Evolutionary conservation across 2,113 vertebrate species (phyloP).

Genomic region (Melospiza georgiana): DNA sequence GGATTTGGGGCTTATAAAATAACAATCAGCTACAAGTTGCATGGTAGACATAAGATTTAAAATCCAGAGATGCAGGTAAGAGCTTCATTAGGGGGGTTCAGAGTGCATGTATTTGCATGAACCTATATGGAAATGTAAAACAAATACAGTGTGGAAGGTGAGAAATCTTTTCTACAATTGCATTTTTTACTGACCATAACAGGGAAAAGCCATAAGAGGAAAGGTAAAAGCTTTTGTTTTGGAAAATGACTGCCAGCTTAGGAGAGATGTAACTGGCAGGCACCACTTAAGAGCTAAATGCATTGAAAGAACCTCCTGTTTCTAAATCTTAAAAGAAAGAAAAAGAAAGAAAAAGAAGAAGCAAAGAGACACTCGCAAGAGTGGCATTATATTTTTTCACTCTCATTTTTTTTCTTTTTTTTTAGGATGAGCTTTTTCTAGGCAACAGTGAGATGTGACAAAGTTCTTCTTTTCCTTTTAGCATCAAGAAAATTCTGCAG

Average conservation of each 20-base stretch:
- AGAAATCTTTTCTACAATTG: not conserved
- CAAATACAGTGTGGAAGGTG: not conserved
- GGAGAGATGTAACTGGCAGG: not conserved
- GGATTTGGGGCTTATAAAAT: not conserved
- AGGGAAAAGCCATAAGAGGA: not conserved
- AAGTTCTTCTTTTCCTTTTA: not conserved
- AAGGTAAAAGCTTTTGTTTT: not conserved
- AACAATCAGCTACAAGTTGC: not conserved
- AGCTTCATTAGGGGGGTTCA: not conserved
- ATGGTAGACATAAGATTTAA: not conserved
- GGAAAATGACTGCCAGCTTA: not conserved
- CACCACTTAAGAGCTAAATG: not conserved
- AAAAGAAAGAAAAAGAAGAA: not conserved
- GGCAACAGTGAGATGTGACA: not conserved
- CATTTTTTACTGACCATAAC: not conserved
- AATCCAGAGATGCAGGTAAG: not conserved
- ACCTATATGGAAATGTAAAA: not conserved
- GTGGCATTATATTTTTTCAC: not conserved
- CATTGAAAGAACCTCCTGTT: not conserved
- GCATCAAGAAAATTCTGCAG: not conserved
- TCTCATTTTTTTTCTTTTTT: accelerated
- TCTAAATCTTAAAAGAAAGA: not conserved
- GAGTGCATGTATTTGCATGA: not conserved
- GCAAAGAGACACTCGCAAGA: accelerated
- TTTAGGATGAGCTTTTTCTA: not conserved